These are phyloP conservation scores for silkworm (Bombyx mori) DNA, from an alignment of 1,140 invertebrate species.

Conservation along the genomic window ASM3026992v2 NC_085131.1:7191001-7191500, in stretches of 20 bases:
- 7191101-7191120: constrained; percentile 84
- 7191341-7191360: constrained; percentile 48
- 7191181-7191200: not conserved
- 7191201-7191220: not conserved
- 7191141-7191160: constrained; percentile 78
- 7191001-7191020: constrained; percentile 91
- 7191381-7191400: constrained; percentile 37
- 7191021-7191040: constrained; percentile 84
- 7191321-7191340: constrained; percentile 84
- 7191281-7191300: constrained; percentile 88
- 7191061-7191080: constrained; percentile 83
- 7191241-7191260: constrained; percentile 89
- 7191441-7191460: too few relatives aligned
- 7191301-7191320: constrained; percentile 82
- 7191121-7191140: constrained; percentile 85
- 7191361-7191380: constrained; percentile 40
- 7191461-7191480: constrained; percentile 68
- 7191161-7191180: constrained; percentile 3
- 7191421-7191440: too few relatives aligned
- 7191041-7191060: constrained; percentile 76
- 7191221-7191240: constrained; percentile 45
- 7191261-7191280: constrained; percentile 86
- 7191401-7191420: too few relatives aligned
- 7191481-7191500: constrained; percentile 80
- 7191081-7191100: constrained; percentile 85